phyloP scores from a whole-genome alignment of 1,140 invertebrate species.

The Leptopilina boulardi region DNA sequence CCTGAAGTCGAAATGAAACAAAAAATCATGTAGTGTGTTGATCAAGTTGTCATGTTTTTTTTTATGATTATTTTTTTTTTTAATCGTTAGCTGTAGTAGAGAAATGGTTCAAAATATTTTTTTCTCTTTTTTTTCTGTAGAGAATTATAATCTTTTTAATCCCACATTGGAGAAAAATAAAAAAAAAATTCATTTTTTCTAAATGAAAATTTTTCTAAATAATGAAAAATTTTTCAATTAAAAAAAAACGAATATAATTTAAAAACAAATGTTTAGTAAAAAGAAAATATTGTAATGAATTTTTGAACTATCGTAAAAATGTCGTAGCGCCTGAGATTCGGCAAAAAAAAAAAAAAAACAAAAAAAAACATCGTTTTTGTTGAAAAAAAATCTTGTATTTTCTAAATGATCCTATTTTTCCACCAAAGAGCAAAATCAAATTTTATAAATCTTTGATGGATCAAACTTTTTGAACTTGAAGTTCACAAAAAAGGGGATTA shows the following conservation, averaged over 20 bases:
- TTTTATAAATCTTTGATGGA: neutral
- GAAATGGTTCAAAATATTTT: neutral
- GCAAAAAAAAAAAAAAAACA: too few relatives aligned
- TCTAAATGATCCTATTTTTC: neutral
- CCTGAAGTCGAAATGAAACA: slow-evolving; percentile 35
- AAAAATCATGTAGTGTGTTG: slow-evolving; percentile 35
- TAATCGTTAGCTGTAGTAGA: neutral
- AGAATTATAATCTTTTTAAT: neutral
- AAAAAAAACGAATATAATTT: neutral
- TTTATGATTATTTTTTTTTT: neutral
- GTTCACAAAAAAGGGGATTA: neutral
- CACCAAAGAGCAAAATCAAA: slow-evolving; percentile 24
- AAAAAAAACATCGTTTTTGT: neutral
- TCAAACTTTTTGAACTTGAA: too few relatives aligned
- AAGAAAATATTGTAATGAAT: neutral
- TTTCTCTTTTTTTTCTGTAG: neutral
- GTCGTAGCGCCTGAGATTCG: slow-evolving; percentile 2
- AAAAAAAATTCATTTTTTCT: too few relatives aligned
- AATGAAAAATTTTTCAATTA: neutral
- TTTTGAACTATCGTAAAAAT: neutral
- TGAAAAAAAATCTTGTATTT: too few relatives aligned
- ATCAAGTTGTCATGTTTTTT: slow-evolving; percentile 10
- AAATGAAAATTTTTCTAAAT: neutral
- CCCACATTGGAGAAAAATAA: too few relatives aligned
- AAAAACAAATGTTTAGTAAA: too few relatives aligned